phyloP scores from a whole-genome alignment of 2,113 vertebrate genomes.

The Eurystomus gularis region DNA sequence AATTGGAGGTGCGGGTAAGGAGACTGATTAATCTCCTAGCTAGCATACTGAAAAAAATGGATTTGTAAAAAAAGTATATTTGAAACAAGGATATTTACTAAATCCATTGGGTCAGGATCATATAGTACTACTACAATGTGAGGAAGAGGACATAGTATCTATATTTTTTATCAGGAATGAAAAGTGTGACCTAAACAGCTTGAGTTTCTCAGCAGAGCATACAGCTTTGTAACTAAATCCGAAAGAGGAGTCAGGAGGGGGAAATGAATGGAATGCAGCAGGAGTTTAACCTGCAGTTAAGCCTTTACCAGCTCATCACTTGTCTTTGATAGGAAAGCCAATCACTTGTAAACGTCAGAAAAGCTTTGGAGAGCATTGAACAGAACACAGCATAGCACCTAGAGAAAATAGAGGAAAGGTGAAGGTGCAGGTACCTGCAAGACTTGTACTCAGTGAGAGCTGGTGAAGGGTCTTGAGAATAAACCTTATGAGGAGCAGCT shows the following conservation, averaged over 20 bases:
- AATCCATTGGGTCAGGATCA: not conserved
- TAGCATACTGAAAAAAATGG: not conserved
- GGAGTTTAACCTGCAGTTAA: not conserved
- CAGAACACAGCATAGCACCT: not conserved
- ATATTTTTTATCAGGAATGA: not conserved
- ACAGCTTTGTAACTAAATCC: not conserved
- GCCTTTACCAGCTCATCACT: not conserved
- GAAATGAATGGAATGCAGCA: not conserved
- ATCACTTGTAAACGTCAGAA: not conserved
- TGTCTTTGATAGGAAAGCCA: not conserved
- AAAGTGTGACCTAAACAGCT: not conserved
- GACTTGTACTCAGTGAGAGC: not conserved
- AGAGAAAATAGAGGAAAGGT: not conserved
- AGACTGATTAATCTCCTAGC: not conserved
- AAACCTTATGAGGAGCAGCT: too few relatives aligned
- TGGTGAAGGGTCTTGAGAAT: too few relatives aligned
- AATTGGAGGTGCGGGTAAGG: not conserved
- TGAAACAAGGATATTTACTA: not conserved
- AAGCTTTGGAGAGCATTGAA: rapidly evolving
- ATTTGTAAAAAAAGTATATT: not conserved
- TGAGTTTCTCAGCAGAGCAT: not conserved
- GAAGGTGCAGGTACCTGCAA: not conserved
- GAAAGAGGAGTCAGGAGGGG: not conserved
- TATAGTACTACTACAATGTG: not conserved
- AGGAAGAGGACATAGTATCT: not conserved